These are phyloP conservation scores for Carettochelys insculpta DNA, from an alignment of 2,113 vertebrate species.

Conservation along the genomic window DNA sequence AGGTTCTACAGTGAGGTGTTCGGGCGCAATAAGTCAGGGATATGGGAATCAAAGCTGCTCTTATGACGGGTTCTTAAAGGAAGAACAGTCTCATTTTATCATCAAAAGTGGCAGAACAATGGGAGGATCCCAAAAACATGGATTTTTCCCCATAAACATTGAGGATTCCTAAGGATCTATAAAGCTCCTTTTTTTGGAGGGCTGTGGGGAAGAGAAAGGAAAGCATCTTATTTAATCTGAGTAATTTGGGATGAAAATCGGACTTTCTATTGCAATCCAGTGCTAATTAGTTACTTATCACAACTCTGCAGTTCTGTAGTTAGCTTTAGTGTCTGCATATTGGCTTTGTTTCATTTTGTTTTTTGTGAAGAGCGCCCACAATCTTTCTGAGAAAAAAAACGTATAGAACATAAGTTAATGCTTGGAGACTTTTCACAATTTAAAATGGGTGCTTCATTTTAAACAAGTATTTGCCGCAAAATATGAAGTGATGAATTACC, in stretches of 20 bases:
- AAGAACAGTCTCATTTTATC: constrained; percentile 29
- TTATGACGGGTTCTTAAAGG: background rate
- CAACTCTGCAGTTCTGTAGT: background rate
- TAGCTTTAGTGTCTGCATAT: constrained; percentile 37
- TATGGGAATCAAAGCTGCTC: background rate
- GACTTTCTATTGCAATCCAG: constrained; percentile 48
- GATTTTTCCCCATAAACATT: background rate
- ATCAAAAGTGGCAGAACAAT: constrained; percentile 19
- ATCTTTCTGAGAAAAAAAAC: constrained; percentile 59
- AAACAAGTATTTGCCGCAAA: constrained; percentile 60
- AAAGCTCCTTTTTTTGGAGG: background rate
- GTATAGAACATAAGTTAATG: constrained; percentile 57
- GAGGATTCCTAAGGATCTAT: background rate
- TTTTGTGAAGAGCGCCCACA: constrained; percentile 53
- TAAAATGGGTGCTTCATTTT: constrained; percentile 64
- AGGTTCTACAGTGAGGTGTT: background rate
- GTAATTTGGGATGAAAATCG: background rate
- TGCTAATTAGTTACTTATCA: constrained; percentile 42
- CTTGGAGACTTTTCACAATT: constrained; percentile 59
- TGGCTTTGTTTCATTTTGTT: constrained; percentile 32
- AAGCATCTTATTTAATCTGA: constrained; percentile 30
- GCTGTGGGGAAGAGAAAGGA: too few relatives aligned
- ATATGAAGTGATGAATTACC: constrained; percentile 57
- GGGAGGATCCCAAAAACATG: background rate
- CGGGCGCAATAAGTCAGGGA: constrained; percentile 37